These are phyloP conservation scores for Raja brachyura DNA, from an alignment of 2,113 vertebrate species.

Conservation along the genomic window DNA sequence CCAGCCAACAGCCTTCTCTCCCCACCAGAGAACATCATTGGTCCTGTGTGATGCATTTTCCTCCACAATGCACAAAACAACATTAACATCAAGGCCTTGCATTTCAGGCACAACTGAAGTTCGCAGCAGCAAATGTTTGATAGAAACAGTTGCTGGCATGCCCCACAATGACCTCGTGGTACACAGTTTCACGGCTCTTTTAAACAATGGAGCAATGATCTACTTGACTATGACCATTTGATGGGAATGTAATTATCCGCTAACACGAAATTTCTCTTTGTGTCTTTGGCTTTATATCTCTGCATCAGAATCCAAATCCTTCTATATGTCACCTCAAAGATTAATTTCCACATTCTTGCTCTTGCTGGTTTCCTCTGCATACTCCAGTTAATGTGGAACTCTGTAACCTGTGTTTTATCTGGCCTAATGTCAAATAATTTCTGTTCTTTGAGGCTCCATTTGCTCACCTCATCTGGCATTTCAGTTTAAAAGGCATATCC, in stretches of 20 bases:
- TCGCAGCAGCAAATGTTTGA: too few species aligned
- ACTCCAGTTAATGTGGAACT: neutral
- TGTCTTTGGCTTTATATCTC: neutral
- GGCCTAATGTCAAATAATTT: neutral
- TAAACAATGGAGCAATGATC: neutral
- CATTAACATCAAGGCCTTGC: too few species aligned
- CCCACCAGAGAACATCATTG: too few species aligned
- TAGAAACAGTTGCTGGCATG: too few species aligned
- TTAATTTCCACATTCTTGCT: neutral
- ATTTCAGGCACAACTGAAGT: too few species aligned
- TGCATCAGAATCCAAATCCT: neutral
- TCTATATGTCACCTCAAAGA: neutral
- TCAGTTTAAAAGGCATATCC: neutral
- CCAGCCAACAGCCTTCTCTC: too few species aligned
- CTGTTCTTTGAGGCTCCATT: neutral
- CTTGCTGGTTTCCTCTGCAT: neutral
- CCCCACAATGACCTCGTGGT: too few species aligned
- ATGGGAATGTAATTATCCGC: neutral
- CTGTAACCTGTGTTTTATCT: neutral
- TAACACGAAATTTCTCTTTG: neutral
- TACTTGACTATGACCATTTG: neutral
- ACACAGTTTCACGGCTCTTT: too few species aligned
- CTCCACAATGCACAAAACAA: too few species aligned
- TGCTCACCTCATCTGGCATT: neutral
- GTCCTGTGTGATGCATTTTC: too few species aligned